A percentile compares a stretch with the other conserved stretches of the same genome.
These are phyloP conservation scores for Chloroceryle amazona DNA, from an alignment of 2,797 vertebrate genomes.

Conservation along the genomic window DNA sequence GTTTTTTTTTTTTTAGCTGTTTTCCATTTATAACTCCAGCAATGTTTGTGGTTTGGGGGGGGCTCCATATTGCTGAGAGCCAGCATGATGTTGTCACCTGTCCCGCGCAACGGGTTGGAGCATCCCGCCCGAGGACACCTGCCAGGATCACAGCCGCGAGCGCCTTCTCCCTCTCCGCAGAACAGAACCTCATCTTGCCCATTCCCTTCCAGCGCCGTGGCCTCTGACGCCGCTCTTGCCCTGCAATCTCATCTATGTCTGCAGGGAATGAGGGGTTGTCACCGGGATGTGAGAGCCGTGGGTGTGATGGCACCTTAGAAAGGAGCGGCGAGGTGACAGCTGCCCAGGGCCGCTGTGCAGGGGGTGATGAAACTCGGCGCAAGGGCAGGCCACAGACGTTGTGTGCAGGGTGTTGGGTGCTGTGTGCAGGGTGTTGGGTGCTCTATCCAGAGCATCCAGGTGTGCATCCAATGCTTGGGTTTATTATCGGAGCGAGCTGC, in stretches of 20 bases:
- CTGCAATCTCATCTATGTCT: background rate
- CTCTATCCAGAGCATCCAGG: background rate
- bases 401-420: too few species aligned
- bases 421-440: too few species aligned
- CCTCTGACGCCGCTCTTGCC: background rate
- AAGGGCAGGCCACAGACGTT: background rate
- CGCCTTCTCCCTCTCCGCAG: too few species aligned
- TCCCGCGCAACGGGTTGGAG: background rate
- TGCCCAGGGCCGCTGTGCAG: fast-evolving
- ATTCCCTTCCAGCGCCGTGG: fast-evolving
- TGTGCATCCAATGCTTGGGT: fast-evolving
- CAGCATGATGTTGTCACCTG: fast-evolving
- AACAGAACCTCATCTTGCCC: background rate
- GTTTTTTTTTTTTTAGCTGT: too few species aligned
- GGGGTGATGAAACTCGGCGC: fast-evolving
- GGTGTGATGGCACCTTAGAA: background rate
- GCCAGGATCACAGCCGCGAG: background rate
- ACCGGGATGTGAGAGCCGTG: fast-evolving
- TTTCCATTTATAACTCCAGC: too few species aligned
- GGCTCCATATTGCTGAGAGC: fast-evolving
- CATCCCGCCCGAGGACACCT: background rate
- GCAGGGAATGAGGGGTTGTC: background rate
- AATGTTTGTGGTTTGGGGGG: background rate
- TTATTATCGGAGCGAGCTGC: background rate
- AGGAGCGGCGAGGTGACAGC: background rate